A percentile compares a stretch with the other conserved stretches of the same genome.
Evolutionary conservation across 2,888 invertebrate genomes (phyloP).

Genomic region (Pseudococcus longispinus): DNA sequence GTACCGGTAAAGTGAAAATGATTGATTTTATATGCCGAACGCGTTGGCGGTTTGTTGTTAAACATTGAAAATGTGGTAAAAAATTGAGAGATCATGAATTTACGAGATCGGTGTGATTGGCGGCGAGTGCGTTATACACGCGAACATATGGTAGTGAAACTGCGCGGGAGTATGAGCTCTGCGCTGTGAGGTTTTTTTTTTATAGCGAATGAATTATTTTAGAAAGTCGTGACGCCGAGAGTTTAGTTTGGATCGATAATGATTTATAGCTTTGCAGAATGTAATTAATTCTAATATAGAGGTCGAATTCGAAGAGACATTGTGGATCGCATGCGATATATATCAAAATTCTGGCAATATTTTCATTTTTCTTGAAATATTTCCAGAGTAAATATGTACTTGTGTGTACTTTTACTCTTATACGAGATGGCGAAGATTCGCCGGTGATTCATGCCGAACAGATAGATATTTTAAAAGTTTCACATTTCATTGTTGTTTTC

Average conservation of each 20-base stretch:
- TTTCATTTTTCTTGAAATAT: background rate
- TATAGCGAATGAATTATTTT: conserved; percentile 17
- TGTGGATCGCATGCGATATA: background rate
- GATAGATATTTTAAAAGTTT: too few species aligned
- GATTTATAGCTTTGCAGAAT: background rate
- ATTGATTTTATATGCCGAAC: conserved; percentile 40
- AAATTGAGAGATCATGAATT: conserved; percentile 38
- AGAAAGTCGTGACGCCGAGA: conserved; percentile 22
- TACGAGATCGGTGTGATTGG: conserved; percentile 23
- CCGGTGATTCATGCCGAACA: background rate
- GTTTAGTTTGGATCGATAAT: conserved; percentile 6
- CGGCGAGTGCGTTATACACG: background rate
- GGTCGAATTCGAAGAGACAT: background rate
- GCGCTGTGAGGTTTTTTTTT: background rate
- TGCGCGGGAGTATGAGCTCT: conserved; percentile 25
- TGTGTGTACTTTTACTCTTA: background rate
- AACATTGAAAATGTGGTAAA: conserved; percentile 8
- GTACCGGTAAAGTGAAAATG: conserved; percentile 32
- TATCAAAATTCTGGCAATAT: background rate
- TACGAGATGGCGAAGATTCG: background rate
- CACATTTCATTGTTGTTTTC: too few species aligned
- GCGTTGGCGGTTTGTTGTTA: conserved; percentile 40
- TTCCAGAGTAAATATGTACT: background rate
- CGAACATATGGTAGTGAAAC: conserved; percentile 31
- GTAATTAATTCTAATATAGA: conserved; percentile 1